Evolutionary conservation across 2,797 vertebrate species (phyloP), one percentile per base, ranked within the genome.

Genomic region (Leucoraja ocellata): DNA sequence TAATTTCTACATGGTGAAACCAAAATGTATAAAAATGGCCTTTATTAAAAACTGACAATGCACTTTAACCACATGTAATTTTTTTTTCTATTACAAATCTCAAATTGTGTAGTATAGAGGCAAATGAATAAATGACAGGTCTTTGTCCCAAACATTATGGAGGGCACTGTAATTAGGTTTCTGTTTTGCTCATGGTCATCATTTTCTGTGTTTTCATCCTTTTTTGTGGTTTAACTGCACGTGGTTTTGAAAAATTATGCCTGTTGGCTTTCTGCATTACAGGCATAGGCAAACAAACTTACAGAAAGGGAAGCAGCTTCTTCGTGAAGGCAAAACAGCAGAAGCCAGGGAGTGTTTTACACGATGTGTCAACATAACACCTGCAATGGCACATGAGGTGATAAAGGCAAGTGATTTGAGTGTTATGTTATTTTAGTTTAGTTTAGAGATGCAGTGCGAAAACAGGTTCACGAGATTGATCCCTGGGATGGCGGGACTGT

Each of bases 321-420:
- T 99, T 54, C 96, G 98, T 23, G 98, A 99, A 94, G 99, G 99
- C 16, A 99, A 97, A 93, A 8, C 98, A 93, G 96, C 97, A 0
- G 98, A 98, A 95, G 99, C 99, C 94, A 97, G 97, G 94, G 98
- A 99, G 1, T 99, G 98, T 94, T 99, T 99, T 92, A 97, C 96
- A 5, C 98, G 98, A 54, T 97, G 96, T 39, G 91, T 99, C 93
- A 99, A 98, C 90, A 94, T 99, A 95, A 99, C 98, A 0, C 98
- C 98, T 0, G 93, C 96, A 74, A 99, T 99, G 99, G 99, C 99
- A 93, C 98, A 97, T 93, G 96, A 97, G 93, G 97, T 99, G 28
- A 99, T 99, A 93, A 98, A 98, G 97, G 99, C 98, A 94, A 96
- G 95, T 94, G 54, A 2, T 65, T 21, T 54, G 25, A 46, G 5